Evolutionary conservation across 1,140 invertebrate species (phyloP).

Genomic region (Hylaeus volcanicus): DNA sequence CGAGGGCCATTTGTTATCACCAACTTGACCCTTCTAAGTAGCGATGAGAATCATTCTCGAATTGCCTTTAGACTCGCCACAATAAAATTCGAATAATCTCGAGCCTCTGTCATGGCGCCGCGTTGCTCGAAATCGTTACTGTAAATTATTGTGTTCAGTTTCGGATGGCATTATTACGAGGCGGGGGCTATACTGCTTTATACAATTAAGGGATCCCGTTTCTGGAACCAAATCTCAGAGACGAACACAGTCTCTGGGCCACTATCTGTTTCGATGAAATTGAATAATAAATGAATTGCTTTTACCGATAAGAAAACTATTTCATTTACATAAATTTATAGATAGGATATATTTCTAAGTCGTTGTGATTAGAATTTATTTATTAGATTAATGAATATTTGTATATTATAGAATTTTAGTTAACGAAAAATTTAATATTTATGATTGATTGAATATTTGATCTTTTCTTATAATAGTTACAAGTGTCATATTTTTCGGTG

Average conservation of each 20-base stretch:
- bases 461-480: no score
- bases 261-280: no score
- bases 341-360: no score
- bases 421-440: no score
- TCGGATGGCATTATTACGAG: slow-evolving; percentile 7
- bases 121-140: not conserved
- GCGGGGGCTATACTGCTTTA: not conserved
- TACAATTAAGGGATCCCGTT: not conserved
- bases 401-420: no score
- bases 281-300: no score
- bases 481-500: no score
- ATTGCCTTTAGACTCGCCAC: slow-evolving; percentile 2
- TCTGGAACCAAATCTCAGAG: not conserved
- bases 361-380: no score
- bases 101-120: not conserved
- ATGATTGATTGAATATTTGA: no score
- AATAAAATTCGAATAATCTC: slow-evolving; percentile 17
- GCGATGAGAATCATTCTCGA: slow-evolving; percentile 17
- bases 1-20: slow-evolving; percentile 71
- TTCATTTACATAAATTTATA: no score
- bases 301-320: no score
- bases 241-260: not conserved
- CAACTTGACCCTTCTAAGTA: slow-evolving; percentile 52
- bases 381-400: no score
- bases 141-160: slow-evolving; percentile 23